Conservation (phyloP, 1,140 invertebrate genomes). For the Tetragnatha versicolor region DNA sequence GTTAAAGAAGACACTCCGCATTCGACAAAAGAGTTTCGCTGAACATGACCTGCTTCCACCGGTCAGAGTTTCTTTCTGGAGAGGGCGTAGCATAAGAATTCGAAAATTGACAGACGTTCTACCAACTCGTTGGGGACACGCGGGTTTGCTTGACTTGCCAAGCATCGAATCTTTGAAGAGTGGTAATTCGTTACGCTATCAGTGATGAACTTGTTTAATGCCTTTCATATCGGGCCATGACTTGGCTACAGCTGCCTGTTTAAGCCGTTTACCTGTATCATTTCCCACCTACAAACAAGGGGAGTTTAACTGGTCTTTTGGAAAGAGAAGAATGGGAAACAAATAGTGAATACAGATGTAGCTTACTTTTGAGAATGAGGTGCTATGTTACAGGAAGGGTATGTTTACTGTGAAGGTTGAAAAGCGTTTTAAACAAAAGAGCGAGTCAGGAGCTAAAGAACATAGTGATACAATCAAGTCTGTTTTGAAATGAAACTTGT, state of each 20-base stretch:
- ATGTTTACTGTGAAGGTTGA: no score
- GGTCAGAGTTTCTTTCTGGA: not conserved
- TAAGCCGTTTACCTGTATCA: not conserved
- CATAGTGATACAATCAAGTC: no score
- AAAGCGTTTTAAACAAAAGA: no score
- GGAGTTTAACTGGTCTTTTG: no score
- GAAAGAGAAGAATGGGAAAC: no score
- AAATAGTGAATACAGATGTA: no score
- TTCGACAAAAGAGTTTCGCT: not conserved
- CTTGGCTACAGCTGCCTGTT: not conserved
- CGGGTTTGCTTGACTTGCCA: constrained; percentile 26
- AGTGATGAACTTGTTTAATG: constrained; percentile 21
- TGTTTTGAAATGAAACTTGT: no score
- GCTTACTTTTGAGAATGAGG: no score
- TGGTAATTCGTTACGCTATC: constrained; percentile 27
- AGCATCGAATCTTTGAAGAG: not conserved
- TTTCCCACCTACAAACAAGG: not conserved
- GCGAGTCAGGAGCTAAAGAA: no score
- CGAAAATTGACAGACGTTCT: not conserved
- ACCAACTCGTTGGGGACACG: not conserved
- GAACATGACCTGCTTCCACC: not conserved
- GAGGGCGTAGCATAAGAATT: not conserved
- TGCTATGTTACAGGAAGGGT: no score
- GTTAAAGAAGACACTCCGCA: no score
- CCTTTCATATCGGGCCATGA: not conserved